Conservation (phyloP, 53 echinoderm and acorn worm genomes). For the Echinarachnius parma region DNA sequence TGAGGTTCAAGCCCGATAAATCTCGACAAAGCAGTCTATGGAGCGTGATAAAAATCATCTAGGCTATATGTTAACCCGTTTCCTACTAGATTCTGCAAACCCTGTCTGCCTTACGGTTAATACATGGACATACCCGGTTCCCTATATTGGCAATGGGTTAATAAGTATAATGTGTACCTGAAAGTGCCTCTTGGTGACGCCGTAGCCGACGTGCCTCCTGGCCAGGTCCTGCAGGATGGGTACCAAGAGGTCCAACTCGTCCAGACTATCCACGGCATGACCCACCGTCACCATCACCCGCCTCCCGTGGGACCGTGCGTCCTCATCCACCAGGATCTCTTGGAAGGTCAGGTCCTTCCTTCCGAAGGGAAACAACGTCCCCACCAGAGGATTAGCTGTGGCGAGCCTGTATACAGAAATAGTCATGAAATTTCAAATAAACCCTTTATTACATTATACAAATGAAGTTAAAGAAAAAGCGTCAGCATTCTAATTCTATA, state of each 20-base stretch:
- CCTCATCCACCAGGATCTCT: constrained; percentile 39
- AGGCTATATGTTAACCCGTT: neutral
- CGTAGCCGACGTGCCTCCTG: constrained; percentile 47
- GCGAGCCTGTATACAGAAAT: constrained; percentile 43
- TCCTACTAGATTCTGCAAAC: neutral
- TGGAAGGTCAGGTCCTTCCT: constrained; percentile 40
- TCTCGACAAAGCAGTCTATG: too few species aligned
- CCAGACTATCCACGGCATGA: constrained; percentile 46
- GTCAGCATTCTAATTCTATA: too few species aligned
- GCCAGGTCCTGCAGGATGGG: constrained; percentile 56
- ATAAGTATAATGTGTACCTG: constrained; percentile 10
- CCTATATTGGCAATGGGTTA: neutral
- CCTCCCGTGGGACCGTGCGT: constrained; percentile 43
- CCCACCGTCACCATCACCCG: constrained; percentile 54
- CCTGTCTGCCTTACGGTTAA: too few species aligned
- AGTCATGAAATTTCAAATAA: too few species aligned
- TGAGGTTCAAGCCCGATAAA: too few species aligned
- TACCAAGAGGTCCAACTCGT: constrained; percentile 43
- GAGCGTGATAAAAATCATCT: too few species aligned
- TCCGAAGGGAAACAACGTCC: constrained; percentile 51
- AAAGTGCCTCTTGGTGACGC: constrained; percentile 50
- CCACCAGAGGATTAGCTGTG: constrained; percentile 40
- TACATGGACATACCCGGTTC: too few species aligned
- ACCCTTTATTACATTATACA: too few species aligned
- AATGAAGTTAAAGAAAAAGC: too few species aligned